These are phyloP conservation scores for Percina caprodes DNA, from an alignment of 2,113 vertebrate genomes.

Conservation along the genomic window DNA sequence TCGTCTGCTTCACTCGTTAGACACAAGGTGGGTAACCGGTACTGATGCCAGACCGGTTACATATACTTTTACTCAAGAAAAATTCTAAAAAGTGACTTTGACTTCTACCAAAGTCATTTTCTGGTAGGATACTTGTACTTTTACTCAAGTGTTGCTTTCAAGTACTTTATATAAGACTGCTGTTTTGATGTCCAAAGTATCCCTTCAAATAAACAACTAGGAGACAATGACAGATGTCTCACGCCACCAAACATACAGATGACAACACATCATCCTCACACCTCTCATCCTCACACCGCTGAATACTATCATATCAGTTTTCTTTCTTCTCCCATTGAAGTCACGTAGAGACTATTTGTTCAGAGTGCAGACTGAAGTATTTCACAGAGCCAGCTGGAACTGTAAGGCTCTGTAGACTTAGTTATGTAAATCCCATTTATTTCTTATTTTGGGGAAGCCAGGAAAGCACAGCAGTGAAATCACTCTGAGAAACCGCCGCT, in stretches of 20 bases:
- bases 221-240: conserved; percentile 11
- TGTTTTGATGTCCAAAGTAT: conserved; percentile 25
- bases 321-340: neutral
- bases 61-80: too few species aligned
- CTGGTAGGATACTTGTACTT: too few species aligned
- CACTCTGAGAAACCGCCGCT: neutral
- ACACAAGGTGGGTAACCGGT: too few species aligned
- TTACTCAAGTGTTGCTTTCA: too few species aligned
- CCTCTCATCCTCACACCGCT: neutral
- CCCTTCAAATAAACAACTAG: conserved; percentile 4
- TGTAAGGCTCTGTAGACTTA: neutral
- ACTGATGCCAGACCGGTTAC: too few species aligned
- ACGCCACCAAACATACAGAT: conserved; percentile 7
- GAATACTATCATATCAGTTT: conserved; percentile 1
- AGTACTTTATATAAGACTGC: neutral
- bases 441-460: neutral
- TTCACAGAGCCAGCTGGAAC: neutral
- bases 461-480: neutral
- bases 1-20: too few species aligned
- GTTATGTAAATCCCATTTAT: neutral
- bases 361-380: neutral
- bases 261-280: neutral
- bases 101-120: too few species aligned
- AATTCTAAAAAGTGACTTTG: too few species aligned
- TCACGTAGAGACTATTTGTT: neutral